Conservation (phyloP, 2,113 vertebrate species). For the Sclerurus mexicanus region DNA sequence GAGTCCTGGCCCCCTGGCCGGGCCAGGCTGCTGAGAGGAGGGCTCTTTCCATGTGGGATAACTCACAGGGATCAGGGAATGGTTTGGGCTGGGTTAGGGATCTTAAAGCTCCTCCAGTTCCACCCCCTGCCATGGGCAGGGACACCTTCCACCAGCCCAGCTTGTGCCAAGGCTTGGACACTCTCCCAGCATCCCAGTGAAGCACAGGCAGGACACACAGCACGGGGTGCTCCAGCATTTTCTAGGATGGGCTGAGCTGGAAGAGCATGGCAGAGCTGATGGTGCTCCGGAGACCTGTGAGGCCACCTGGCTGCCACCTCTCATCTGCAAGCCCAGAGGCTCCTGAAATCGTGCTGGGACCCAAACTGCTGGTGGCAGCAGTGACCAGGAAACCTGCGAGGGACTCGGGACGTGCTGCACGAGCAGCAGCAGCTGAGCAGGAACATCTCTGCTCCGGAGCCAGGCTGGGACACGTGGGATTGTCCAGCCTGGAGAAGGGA, state of each 20-base stretch:
- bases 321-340: neutral
- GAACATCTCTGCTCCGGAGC: neutral
- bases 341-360: neutral
- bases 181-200: neutral
- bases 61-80: neutral
- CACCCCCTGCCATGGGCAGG: neutral
- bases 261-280: neutral
- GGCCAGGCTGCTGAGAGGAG: neutral
- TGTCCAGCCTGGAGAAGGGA: neutral
- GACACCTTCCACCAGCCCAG: neutral
- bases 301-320: neutral
- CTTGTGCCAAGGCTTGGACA: neutral
- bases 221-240: neutral
- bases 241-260: neutral
- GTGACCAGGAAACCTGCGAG: neutral
- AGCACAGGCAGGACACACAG: accelerated
- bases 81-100: neutral
- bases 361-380: neutral
- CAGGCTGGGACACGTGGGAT: neutral
- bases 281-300: neutral
- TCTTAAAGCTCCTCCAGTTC: neutral
- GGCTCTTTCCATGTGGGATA: neutral
- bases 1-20: neutral
- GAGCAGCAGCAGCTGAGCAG: neutral
- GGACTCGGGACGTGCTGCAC: accelerated